Percentiles rank a stretch among this genome's conserved stretches.
These are phyloP conservation scores for Unio pictorum DNA, from an alignment of 2,888 invertebrate species.

Conservation along the genomic window DNA sequence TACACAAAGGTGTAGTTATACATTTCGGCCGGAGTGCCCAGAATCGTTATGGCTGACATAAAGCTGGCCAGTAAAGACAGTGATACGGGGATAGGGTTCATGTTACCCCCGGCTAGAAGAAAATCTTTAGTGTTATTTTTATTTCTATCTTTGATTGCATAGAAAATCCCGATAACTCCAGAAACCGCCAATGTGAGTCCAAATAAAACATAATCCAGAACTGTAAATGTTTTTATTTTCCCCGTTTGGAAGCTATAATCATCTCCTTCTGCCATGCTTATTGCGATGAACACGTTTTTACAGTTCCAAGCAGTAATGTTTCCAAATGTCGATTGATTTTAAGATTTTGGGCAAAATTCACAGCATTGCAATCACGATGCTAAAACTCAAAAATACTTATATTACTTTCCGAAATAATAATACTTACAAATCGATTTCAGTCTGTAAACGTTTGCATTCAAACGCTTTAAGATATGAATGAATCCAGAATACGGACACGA, in stretches of 20 bases:
- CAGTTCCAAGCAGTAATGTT: no score
- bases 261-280: no score
- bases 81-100: conserved; percentile 66
- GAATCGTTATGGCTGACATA: conserved; percentile 30
- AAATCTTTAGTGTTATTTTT: conserved; percentile 59
- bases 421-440: no score
- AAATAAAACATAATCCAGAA: conserved; percentile 64
- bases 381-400: no score
- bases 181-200: conserved; percentile 56
- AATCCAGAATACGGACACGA: no score
- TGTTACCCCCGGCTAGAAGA: conserved; percentile 65
- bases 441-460: no score
- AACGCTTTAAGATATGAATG: no score
- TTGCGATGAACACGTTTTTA: no score
- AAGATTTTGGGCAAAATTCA: no score
- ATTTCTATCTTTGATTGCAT: conserved; percentile 60
- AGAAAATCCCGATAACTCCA: conserved; percentile 63
- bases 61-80: conserved; percentile 64
- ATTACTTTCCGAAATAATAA: no score
- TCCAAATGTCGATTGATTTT: no score
- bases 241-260: conserved; percentile 54
- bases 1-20: conserved; percentile 69
- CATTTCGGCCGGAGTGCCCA: conserved; percentile 68
- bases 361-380: no score
- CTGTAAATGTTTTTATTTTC: conserved; percentile 38